Evolutionary conservation across 2,797 vertebrate genomes (phyloP), one percentile per base, ranked within the genome.

Genomic region (Falco peregrinus): DNA sequence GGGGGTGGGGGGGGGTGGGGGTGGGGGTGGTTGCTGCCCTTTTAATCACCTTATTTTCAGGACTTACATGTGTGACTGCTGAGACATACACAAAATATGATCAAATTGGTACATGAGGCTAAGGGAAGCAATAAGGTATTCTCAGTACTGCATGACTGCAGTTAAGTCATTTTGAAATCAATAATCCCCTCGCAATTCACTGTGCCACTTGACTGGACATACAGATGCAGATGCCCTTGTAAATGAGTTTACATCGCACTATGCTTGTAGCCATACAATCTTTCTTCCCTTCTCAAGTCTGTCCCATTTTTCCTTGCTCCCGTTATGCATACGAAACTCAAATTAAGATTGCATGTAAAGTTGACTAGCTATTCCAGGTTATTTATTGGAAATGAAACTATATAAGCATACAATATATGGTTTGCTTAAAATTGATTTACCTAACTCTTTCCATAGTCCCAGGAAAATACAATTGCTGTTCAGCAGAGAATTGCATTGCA

Each of bases 121-220:
- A 85, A 84, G 80, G 51, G 63, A 94, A 93, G 91, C 87, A 93
- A 87, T 92, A 95, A 95, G 67, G 59, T 91, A 89, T 88, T 96
- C 71, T 93, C 85, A 67, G 91, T 88, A 83, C 70, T 95, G 89
- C 94, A 93, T 96, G 93, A 95, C 78, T 97, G 94, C 93, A 90
- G 90, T 97, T 95, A 95, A 97, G 87, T 95, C 56, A 95, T 97
- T 96, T 91, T 90, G 83, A 96, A 97, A 97, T 96, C 95, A 96
- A 95, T 97, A 97, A 96, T 96, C 93, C 93, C 57, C 64, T 95
- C 4, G 74, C 95, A 97, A 93, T 95, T 92, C 94, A 73, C 80
- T 94, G 95, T 96, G 93, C 90, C 92, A 96, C 95, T 97, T 97
- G 92, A 94, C 85, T 96, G 95, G 96, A 95, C 94, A 95, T 95